Conservation (phyloP, 2,888 invertebrate species). For the Chloromyia formosa region DNA sequence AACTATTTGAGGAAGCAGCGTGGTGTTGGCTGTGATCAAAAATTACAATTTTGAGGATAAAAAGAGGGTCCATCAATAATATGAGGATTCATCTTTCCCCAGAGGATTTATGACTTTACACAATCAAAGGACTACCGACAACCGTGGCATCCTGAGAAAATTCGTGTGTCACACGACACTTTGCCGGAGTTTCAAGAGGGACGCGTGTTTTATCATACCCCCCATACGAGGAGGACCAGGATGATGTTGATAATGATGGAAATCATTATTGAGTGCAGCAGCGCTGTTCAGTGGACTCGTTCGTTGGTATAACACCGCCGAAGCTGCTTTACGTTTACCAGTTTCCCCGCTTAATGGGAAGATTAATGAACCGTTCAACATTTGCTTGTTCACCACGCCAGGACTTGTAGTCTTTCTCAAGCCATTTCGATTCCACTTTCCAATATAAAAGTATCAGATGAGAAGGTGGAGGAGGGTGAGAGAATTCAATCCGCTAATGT, state of each 20-base stretch:
- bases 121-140: neutral
- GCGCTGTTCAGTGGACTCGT: neutral
- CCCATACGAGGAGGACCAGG: neutral
- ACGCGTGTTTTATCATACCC: too few relatives aligned
- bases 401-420: neutral
- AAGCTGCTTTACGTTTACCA: neutral
- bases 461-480: neutral
- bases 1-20: constrained; percentile 1
- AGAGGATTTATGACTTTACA: constrained; percentile 8
- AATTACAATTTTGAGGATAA: neutral
- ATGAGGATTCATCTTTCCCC: neutral
- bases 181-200: neutral
- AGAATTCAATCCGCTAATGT: constrained; percentile 37
- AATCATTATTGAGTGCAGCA: constrained; percentile 8
- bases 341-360: constrained; percentile 33
- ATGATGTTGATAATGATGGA: constrained; percentile 15
- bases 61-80: neutral
- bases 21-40: constrained; percentile 19
- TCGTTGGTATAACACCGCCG: neutral
- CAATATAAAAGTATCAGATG: constrained; percentile 6
- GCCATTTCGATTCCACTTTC: constrained; percentile 9
- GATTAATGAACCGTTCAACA: constrained; percentile 41
- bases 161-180: constrained; percentile 29
- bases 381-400: neutral
- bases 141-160: constrained; percentile 25